phyloP scores from a whole-genome alignment of 1,140 invertebrate genomes.

The Leptoteleia sp. region DNA sequence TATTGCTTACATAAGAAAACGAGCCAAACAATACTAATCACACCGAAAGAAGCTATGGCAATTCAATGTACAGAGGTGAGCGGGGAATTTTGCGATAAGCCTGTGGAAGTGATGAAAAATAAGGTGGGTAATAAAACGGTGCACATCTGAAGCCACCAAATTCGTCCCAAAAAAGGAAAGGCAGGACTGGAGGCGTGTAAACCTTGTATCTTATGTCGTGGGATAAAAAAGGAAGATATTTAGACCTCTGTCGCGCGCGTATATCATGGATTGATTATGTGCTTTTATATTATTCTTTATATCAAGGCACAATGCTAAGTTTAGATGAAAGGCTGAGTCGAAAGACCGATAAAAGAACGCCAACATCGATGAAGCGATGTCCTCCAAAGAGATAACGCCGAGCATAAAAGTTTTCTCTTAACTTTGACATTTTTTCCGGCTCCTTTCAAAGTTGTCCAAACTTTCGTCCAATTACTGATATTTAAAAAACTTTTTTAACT shows the following conservation, averaged over 20 bases:
- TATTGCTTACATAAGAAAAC: constrained; percentile 76
- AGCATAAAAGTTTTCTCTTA: constrained; percentile 31
- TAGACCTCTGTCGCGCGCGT: constrained; percentile 2
- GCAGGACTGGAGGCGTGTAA: not conserved
- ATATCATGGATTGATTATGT: constrained; percentile 25
- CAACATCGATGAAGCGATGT: not conserved
- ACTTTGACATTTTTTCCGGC: constrained; percentile 39
- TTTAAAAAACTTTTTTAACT: constrained; percentile 42
- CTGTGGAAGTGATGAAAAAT: constrained; percentile 82
- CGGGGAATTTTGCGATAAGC: constrained; percentile 83
- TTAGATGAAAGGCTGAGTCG: constrained; percentile 35
- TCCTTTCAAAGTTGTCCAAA: constrained; percentile 26
- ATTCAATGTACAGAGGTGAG: constrained; percentile 88
- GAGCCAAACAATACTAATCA: constrained; percentile 84
- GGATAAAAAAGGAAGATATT: constrained; percentile 16
- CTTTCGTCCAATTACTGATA: constrained; percentile 29
- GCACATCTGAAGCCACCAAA: not conserved
- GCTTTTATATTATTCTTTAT: constrained; percentile 32
- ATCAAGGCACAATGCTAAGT: constrained; percentile 28
- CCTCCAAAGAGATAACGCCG: not conserved
- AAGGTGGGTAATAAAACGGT: constrained; percentile 65
- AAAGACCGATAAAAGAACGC: constrained; percentile 41
- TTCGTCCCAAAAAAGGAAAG: no score
- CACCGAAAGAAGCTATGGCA: constrained; percentile 83
- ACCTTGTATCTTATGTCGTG: constrained; percentile 14